phyloP scores from a whole-genome alignment of 2,888 invertebrate species.

The Apamea epomidion region DNA sequence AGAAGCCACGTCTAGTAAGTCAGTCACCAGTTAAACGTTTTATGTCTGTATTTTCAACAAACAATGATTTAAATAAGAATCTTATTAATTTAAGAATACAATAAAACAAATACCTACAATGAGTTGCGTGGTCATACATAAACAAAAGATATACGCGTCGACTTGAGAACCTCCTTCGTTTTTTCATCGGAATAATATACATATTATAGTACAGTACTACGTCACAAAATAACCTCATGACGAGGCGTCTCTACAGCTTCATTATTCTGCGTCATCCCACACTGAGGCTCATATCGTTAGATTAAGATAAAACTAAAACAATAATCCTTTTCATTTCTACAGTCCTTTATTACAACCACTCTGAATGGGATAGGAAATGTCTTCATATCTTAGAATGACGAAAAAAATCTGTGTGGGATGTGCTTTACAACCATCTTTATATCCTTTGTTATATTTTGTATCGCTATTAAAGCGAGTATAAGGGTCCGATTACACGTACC shows the following conservation, averaged over 20 bases:
- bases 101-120: neutral
- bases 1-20: neutral
- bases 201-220: no score
- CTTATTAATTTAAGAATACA: no score
- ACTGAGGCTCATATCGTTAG: slow-evolving; percentile 85
- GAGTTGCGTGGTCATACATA: neutral
- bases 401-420: slow-evolving; percentile 83
- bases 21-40: neutral
- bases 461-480: slow-evolving; percentile 72
- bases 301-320: slow-evolving; percentile 90
- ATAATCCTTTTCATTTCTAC: slow-evolving; percentile 89
- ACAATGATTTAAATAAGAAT: neutral
- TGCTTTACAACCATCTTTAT: slow-evolving; percentile 75
- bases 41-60: neutral
- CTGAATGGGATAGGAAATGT: slow-evolving; percentile 81
- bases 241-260: slow-evolving; percentile 65
- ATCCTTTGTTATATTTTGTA: slow-evolving; percentile 75
- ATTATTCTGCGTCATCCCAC: slow-evolving; percentile 73
- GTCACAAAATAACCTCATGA: neutral
- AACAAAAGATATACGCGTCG: neutral
- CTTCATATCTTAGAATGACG: slow-evolving; percentile 78
- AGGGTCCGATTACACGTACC: neutral
- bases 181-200: neutral
- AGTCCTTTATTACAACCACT: slow-evolving; percentile 85
- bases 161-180: neutral